phyloP scores from a whole-genome alignment of 2,113 vertebrate genomes.

The Brienomyrus brachyistius region DNA sequence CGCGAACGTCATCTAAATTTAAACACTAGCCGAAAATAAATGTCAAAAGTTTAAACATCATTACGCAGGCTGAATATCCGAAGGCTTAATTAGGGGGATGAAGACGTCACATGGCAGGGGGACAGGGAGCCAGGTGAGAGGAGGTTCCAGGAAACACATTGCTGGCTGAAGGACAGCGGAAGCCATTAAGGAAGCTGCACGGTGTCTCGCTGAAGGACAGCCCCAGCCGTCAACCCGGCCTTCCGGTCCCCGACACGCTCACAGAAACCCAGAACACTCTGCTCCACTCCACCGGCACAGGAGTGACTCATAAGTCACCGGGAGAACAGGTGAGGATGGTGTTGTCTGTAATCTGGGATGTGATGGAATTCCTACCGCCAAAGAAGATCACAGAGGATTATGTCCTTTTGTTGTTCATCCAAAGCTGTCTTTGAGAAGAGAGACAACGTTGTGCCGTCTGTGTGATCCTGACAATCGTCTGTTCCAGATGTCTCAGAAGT shows the following conservation, averaged over 20 bases:
- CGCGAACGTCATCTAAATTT: neutral
- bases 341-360: neutral
- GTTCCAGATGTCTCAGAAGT: neutral
- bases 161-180: neutral
- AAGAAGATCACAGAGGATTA: neutral
- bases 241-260: neutral
- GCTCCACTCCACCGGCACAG: neutral
- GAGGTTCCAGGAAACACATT: neutral
- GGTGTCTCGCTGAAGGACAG: neutral
- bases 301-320: neutral
- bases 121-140: neutral
- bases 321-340: neutral
- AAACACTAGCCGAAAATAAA: slow-evolving; percentile 5
- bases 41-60: neutral
- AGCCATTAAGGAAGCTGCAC: neutral
- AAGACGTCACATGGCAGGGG: neutral
- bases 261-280: neutral
- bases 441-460: neutral
- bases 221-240: neutral
- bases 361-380: neutral
- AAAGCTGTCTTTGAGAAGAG: neutral
- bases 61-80: neutral
- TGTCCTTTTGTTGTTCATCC: neutral
- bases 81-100: neutral
- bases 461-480: neutral